Evolutionary conservation across 2,888 invertebrate genomes (phyloP).

Genomic region (Cosmorhoe ocellata): DNA sequence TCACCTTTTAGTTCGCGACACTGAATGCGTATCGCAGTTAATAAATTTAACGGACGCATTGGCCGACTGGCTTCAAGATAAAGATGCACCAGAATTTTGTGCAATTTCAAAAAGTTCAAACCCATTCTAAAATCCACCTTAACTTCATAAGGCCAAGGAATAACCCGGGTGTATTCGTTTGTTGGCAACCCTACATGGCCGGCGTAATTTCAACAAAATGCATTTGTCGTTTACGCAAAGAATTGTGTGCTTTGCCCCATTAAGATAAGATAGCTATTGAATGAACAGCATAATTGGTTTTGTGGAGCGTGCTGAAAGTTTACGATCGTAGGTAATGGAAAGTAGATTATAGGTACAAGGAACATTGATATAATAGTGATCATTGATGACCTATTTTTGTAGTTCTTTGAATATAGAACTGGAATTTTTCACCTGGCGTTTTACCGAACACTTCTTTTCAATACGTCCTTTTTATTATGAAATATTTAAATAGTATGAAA

Average conservation of each 20-base stretch:
- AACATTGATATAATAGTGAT: slow-evolving; percentile 32
- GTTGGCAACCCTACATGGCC: slow-evolving; percentile 40
- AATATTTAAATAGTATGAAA: too few species aligned
- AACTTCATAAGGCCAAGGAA: slow-evolving; percentile 24
- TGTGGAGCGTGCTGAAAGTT: slow-evolving; percentile 43
- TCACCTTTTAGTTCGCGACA: slow-evolving; percentile 78
- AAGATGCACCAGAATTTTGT: slow-evolving; percentile 65
- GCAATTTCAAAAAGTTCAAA: slow-evolving; percentile 34
- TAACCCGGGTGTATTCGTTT: slow-evolving; percentile 19
- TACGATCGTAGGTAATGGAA: slow-evolving; percentile 42
- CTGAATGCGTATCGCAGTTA: slow-evolving; percentile 81
- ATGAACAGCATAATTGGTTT: slow-evolving; percentile 38
- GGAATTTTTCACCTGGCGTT: slow-evolving; percentile 28
- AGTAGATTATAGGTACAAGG: slow-evolving; percentile 33
- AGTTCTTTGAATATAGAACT: slow-evolving; percentile 19
- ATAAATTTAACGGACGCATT: slow-evolving; percentile 78
- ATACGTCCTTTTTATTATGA: too few species aligned
- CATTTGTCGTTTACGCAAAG: slow-evolving; percentile 46
- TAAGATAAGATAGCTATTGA: slow-evolving; percentile 53
- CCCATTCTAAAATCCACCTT: slow-evolving; percentile 35
- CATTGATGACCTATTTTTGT: slow-evolving; percentile 30
- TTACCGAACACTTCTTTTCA: not conserved
- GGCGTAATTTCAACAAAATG: slow-evolving; percentile 48
- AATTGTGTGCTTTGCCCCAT: slow-evolving; percentile 52
- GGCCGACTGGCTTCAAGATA: slow-evolving; percentile 72